Evolutionary conservation across 2,797 vertebrate genomes (phyloP).

Genomic region (Scomberomorus guttatus): DNA sequence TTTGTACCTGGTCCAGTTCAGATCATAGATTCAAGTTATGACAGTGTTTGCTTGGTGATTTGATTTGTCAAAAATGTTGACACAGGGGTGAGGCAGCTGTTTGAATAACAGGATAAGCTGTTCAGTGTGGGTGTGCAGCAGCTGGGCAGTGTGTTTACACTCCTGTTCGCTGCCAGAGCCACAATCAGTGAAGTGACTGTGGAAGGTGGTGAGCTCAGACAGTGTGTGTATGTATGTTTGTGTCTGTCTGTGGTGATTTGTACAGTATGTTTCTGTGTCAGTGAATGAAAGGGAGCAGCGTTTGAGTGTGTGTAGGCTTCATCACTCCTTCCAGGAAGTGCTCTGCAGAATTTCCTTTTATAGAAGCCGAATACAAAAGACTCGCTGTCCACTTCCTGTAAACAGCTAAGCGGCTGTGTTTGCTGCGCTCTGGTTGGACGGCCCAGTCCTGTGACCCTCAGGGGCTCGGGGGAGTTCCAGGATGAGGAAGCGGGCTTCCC

Average conservation of each 20-base stretch:
- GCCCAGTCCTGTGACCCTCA: conserved; percentile 58
- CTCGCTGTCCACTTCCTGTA: conserved; percentile 87
- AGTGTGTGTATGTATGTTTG: background rate
- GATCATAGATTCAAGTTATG: conserved; percentile 10
- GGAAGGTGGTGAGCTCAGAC: conserved; percentile 12
- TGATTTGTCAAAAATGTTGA: conserved; percentile 58
- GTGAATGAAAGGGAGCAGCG: conserved; percentile 50
- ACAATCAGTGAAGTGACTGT: conserved; percentile 56
- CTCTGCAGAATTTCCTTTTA: conserved; percentile 87
- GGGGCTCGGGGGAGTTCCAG: conserved; percentile 72
- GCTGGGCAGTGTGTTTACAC: conserved; percentile 61
- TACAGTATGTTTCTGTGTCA: conserved; percentile 27
- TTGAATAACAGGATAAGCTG: conserved; percentile 81
- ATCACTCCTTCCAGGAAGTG: conserved; percentile 85
- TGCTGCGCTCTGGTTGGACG: conserved; percentile 65
- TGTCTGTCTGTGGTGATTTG: conserved; percentile 5
- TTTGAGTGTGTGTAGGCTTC: conserved; percentile 46
- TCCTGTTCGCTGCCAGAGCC: conserved; percentile 49
- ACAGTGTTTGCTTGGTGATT: conserved; percentile 54
- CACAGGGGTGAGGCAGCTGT: conserved; percentile 63
- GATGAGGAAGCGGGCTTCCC: conserved; percentile 85
- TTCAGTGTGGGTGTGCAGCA: conserved; percentile 51
- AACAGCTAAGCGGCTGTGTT: conserved; percentile 80
- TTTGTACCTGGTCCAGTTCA: conserved; percentile 18
- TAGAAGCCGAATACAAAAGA: conserved; percentile 88